Evolutionary conservation across 92 coral and sea anemone genomes (phyloP), one percentile per base, ranked within the genome.

Genomic region (Nematostella vectensis): DNA sequence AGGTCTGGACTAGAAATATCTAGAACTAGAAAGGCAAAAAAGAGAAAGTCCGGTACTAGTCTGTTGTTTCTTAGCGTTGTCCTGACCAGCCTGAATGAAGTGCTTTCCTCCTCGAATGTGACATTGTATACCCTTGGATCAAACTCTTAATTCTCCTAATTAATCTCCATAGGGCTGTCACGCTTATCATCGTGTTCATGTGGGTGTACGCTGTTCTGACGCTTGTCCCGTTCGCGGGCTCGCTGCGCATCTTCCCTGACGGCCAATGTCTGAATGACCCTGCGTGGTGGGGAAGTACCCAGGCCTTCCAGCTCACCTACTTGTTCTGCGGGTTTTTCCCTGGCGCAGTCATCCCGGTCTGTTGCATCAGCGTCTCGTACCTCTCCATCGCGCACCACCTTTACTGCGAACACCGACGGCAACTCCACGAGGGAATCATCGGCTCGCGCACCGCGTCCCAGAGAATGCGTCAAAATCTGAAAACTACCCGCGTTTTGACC

Each of bases 381-480:
- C 45, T 72, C 31, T 44, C 57, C 36, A 72, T 72, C n/a, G 79
- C 64, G 11, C n/a, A 18, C 63, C 29, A 42, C 61, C 39, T 66
- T 27, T 37, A 42, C 29, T 25, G 36, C 11, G 54, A 47, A 2
- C 40, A 33, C 15, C 40, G 15, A 6, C 43, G 52, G 25, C 57
- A 60, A 3, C 27, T 20, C 4, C 21, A 38, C 43, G 21, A 25
- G 12, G 47, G 37, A 39, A 64, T 29, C 2, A 40, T 26, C 18
- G 24, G 45, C 17, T 28, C 58, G 3, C 47, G 63, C 16, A 22
- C 59, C 3, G 40, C 58, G 27, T 42, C 40, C 10, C 55, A 49
- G 23, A 70, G 78, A 20, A 56, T 57, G 2, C 48, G 78, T 11
- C 78, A 72, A 57, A 72, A 72, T 59, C 4, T 63, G 29, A 72